Evolutionary conservation across 1,140 invertebrate species (phyloP), one percentile per base, ranked within the genome.

Genomic region (Drosophila parabipectinata): DNA sequence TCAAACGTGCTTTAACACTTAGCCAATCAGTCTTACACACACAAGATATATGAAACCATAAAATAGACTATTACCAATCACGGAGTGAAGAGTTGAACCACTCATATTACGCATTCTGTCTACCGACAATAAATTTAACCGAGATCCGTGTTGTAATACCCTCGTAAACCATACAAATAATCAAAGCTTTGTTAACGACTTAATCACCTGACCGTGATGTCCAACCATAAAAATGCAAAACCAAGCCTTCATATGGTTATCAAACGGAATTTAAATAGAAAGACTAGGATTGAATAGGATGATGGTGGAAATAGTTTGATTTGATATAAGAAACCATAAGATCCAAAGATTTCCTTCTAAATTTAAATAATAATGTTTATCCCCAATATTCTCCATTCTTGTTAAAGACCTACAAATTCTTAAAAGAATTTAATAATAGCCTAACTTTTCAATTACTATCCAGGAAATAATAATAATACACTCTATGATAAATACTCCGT

Each of bases 181-280:
- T 69, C 67, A 69, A 69, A 50, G 64, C 60, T 74, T 47, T 66
- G 47, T 74, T 74, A 66, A 75, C 72, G 72, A 75, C 72, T 66
- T 75, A 58, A 75, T 74, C 50, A 39, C 50, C 53, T 66, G 60
- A 57, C 72, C 60, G 21, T 74, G 72, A 74, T 58, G 34, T 58
- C 39, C 39, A 74, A 41, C 52, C 12, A 74, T 74, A 72, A 59
- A 72, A 73, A 72, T 54, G 58, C 51, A 73, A 73, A 72, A 32
- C 32, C 37, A 52, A 62, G 18, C 10, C 52, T 47, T 58, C 2
- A 32, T 45, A n/a, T 14, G 53, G 24, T 28, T 45, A 18, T 39
- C 21, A 30, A 12, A 14, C 48, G 48, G 41, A 64, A 57, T 41
- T 24, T 15, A 48, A 74, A 58, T 39, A 21, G 71, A 9, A 32